These are phyloP conservation scores for Acanthornis magna DNA, from an alignment of 2,797 vertebrate species.

Conservation along the genomic window DNA sequence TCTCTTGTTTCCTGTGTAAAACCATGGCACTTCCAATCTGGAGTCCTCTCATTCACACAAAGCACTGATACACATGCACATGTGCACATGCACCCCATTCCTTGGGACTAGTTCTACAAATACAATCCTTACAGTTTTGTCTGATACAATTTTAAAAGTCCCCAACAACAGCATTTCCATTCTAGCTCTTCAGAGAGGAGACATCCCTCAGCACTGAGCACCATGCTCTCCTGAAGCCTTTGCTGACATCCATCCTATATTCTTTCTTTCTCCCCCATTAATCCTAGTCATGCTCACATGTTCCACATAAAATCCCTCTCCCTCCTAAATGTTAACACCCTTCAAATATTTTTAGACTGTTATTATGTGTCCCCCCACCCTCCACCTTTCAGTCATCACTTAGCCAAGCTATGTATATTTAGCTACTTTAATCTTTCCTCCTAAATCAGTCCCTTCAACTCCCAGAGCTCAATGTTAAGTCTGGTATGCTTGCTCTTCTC, in stretches of 20 bases:
- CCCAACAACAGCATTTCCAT: not conserved
- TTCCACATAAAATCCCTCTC: constrained; percentile 55
- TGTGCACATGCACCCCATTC: not conserved
- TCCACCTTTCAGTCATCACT: constrained; percentile 64
- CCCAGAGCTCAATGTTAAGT: constrained; percentile 25
- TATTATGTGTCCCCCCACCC: constrained; percentile 51
- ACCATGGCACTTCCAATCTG: not conserved
- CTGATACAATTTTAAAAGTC: not conserved
- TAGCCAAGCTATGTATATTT: constrained; percentile 53
- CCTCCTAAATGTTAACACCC: constrained; percentile 67
- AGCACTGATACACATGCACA: not conserved
- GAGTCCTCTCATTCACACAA: not conserved
- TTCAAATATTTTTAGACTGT: constrained; percentile 71
- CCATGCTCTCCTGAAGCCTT: not conserved
- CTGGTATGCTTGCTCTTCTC: constrained; percentile 31
- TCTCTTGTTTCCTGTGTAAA: not conserved
- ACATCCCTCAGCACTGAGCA: not conserved
- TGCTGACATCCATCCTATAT: not conserved
- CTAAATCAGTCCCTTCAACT: constrained; percentile 46
- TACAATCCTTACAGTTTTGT: not conserved
- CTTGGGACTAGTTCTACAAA: not conserved
- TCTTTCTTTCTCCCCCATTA: constrained; percentile 36
- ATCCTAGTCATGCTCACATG: constrained; percentile 64
- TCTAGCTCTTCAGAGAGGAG: not conserved
- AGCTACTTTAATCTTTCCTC: constrained; percentile 65